Evolutionary conservation across 2,888 invertebrate species (phyloP), one percentile per base, ranked within the genome.

Genomic region (Microdon myrmicae): DNA sequence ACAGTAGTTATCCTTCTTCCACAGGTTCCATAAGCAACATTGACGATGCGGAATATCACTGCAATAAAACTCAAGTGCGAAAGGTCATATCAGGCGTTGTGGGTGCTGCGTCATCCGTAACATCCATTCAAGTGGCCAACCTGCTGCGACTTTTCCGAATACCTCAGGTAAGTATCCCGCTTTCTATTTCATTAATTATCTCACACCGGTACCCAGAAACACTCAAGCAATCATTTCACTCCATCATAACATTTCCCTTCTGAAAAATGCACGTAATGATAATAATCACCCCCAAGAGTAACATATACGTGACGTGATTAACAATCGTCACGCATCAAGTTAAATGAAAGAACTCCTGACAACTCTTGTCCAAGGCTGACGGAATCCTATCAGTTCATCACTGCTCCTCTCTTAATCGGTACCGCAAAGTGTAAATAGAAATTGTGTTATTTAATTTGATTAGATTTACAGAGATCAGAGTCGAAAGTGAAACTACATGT

Each of bases 41-140:
- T 68, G 93, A 94, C 71, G 93, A 92, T 32, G 90, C 90, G 4
- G 91, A 92, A 77, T 87, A 89, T 77, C 87, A 89, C 74, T 94
- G 93, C 82, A 90, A 90, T 76, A 91, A 91, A 75, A 88, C 89
- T 1, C 88, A 90, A 70, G 87, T 92, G 54, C 84, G 92, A 38
- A 93, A 94, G 78, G 92, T 92, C 37, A 92, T 93, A 71, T 90
- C 92, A 4, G 93, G 93, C 2, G 93, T 93, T 5, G 89, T 93
- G 22, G 93, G 92, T 2, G 93, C 93, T 3, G 90, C 93, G 9
- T 95, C 94, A 26, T 94, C 94, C 73, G 95, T 96, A 70, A 96
- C 96, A 41, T 95, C 95, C 29, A 95, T 96, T 73, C 96, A 96
- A 83, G 96, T 96, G 60, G 96, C 96, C 66, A 96, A 92, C 82